phyloP scores from a whole-genome alignment of 1,140 invertebrate species.

The Drosophila setifemur region DNA sequence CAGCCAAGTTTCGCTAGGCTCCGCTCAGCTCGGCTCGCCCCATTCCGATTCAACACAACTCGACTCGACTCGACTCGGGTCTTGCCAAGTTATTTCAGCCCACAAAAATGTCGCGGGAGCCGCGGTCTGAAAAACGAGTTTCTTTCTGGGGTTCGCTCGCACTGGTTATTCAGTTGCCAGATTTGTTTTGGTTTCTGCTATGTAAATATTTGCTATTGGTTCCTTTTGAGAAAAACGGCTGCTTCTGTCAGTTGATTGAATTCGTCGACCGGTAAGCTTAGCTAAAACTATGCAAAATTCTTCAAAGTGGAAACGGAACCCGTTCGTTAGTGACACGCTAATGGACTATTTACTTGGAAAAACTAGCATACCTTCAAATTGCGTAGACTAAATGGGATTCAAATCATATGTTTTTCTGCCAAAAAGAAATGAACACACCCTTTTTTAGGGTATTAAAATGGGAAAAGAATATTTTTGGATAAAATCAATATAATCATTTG shows the following conservation, averaged over 20 bases:
- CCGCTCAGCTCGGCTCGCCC: background rate
- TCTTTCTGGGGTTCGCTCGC: constrained; percentile 9
- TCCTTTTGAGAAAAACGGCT: constrained; percentile 21
- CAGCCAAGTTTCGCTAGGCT: constrained; percentile 8
- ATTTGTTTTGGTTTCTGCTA: constrained; percentile 40
- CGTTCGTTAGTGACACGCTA: too few species aligned
- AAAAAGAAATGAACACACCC: too few species aligned
- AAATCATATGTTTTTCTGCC: too few species aligned
- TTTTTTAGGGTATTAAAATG: too few species aligned
- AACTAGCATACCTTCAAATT: too few species aligned
- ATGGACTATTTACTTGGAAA: too few species aligned
- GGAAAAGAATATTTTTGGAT: too few species aligned
- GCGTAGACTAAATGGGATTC: too few species aligned
- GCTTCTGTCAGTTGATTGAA: constrained; percentile 26
- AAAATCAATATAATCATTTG: too few species aligned
- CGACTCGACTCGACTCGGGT: background rate
- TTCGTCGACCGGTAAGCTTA: constrained; percentile 40
- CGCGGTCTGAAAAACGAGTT: constrained; percentile 60
- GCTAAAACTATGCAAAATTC: constrained; percentile 2
- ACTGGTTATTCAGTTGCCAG: constrained; percentile 2
- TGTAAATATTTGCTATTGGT: constrained; percentile 58
- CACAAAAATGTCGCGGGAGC: constrained; percentile 58
- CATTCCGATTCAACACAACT: background rate
- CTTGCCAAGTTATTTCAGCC: constrained; percentile 53
- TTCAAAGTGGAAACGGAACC: background rate